phyloP scores from a whole-genome alignment of 1,140 invertebrate genomes.

The Scaptomyza hsui region DNA sequence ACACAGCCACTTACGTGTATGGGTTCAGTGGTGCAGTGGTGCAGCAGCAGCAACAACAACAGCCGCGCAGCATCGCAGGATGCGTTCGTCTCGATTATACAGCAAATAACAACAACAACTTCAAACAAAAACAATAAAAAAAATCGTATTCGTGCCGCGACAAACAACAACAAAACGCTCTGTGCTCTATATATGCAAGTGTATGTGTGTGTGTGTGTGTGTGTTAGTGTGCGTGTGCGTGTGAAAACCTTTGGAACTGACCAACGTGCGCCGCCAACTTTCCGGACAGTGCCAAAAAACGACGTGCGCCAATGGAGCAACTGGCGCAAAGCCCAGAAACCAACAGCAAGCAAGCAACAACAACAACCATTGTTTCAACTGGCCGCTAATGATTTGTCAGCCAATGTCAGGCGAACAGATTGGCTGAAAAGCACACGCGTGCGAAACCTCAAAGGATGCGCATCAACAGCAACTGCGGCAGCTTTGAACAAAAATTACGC shows the following conservation, averaged over 20 bases:
- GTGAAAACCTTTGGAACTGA: slow-evolving; percentile 49
- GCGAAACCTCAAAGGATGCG: slow-evolving; percentile 66
- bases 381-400: slow-evolving; percentile 59
- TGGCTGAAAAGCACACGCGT: slow-evolving; percentile 59
- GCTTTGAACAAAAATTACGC: slow-evolving; percentile 17
- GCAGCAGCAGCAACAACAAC: slow-evolving; percentile 40
- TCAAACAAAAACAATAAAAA: slow-evolving; percentile 55
- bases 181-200: slow-evolving; percentile 37
- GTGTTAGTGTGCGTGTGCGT: slow-evolving; percentile 30
- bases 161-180: slow-evolving; percentile 54
- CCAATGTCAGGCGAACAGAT: slow-evolving; percentile 44
- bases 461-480: slow-evolving; percentile 34
- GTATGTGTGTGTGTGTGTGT: slow-evolving; percentile 26
- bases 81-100: slow-evolving; percentile 82
- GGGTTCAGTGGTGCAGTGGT: slow-evolving; percentile 50
- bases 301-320: slow-evolving; percentile 46
- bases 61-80: slow-evolving; percentile 29
- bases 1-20: slow-evolving; percentile 14
- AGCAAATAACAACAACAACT: slow-evolving; percentile 59
- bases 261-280: slow-evolving; percentile 60
- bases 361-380: slow-evolving; percentile 54
- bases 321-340: slow-evolving; percentile 50
- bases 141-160: slow-evolving; percentile 51
- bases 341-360: slow-evolving; percentile 15
- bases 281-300: slow-evolving; percentile 59